These are phyloP conservation scores for Apocheima hispidaria DNA, from an alignment of 2,888 invertebrate genomes.

Conservation along the genomic window DNA sequence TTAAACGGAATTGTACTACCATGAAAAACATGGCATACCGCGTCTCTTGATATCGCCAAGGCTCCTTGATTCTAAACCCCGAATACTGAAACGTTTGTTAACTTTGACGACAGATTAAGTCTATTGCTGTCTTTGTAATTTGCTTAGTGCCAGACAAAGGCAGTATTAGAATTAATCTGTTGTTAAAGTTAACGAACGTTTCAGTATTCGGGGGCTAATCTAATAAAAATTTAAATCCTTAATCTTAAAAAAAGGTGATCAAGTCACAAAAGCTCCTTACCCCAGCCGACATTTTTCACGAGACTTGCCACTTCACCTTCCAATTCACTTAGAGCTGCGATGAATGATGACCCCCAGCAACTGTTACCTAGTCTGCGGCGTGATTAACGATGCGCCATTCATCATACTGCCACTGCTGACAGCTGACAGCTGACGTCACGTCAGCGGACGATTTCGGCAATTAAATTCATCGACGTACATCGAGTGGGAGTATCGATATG, in stretches of 20 bases:
- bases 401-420: conserved; percentile 52
- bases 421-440: conserved; percentile 48
- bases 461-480: conserved; percentile 47
- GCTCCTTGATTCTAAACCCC: too few species aligned
- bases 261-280: conserved; percentile 19
- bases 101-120: too few species aligned
- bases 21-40: not conserved
- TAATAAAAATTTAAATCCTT: conserved; percentile 9
- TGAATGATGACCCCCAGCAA: conserved; percentile 45
- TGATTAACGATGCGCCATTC: conserved; percentile 57
- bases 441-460: conserved; percentile 46
- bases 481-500: conserved; percentile 32
- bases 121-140: too few species aligned
- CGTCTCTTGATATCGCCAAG: not conserved
- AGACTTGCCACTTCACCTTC: conserved; percentile 46
- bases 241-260: conserved; percentile 11
- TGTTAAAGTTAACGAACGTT: too few species aligned
- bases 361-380: conserved; percentile 34
- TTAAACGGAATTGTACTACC: too few species aligned
- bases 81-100: too few species aligned
- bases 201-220: too few species aligned
- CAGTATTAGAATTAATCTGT: too few species aligned
- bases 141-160: too few species aligned
- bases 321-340: conserved; percentile 46
- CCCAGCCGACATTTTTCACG: conserved; percentile 35